Evolutionary conservation across 2,113 vertebrate species (phyloP), one percentile per base, ranked within the genome.

Genomic region (Urocynchramus pylzowi): DNA sequence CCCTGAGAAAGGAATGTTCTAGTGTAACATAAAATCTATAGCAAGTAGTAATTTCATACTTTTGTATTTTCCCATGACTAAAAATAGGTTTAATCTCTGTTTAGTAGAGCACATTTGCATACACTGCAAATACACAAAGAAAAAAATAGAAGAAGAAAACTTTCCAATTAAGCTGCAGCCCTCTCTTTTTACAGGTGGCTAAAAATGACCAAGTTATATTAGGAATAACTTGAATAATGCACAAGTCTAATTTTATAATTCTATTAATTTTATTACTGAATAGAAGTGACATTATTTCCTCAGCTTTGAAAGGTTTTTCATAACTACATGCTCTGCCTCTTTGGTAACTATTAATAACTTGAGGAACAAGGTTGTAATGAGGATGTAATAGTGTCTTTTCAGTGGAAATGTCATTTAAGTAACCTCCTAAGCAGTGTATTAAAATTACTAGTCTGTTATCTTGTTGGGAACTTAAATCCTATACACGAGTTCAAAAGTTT

Each of bases 161-260:
- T 75, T 83, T 84, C 15, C 26, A 61, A 14, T 71, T 95, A 84
- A 91, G 41, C 37, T 39, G 18, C 39, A 84, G 26, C 2, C 6
- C 6, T 77, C 15, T 89, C 50, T 93, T 91, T 75, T 71, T 50
- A 70, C 33, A 80, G 23, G 67, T 79, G 52, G 49, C 39, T 86
- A 75, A 89, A 95, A 83, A 75, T 83, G 64, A 33, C 41, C 16
- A n/a, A 60, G 68, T 76, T 91, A 76, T 74, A 78, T 93, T 86
- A 81, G 79, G 84, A 87, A 80, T 44, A 89, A 69, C n/a, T 47
- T 96, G 59, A 96, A 96, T 97, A 94, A 95, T 94, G 75, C 87
- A 95, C 45, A 84, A 77, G 33, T 79, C 87, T 91, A 86, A 93
- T 94, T 97, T 95, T 90, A 87, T 83, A 88, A 85, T 71, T 68